A percentile compares a stretch with the other conserved stretches of the same genome.
Evolutionary conservation across 2,113 vertebrate genomes (phyloP).

Genomic region (Sinocyclocheilus rhinocerous): DNA sequence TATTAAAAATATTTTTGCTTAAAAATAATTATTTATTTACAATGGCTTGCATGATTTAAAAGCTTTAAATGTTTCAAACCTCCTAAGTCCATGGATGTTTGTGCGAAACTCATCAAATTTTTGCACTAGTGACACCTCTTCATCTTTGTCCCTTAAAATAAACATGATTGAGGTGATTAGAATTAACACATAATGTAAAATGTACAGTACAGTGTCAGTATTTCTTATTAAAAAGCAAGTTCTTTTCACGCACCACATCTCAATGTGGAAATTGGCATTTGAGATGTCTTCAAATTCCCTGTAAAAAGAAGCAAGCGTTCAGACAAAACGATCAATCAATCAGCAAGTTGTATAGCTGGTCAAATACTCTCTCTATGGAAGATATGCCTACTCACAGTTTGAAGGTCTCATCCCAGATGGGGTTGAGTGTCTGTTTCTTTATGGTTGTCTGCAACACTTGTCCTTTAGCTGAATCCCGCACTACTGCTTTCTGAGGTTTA

Average conservation of each 20-base stretch:
- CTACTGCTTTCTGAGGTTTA: conserved; percentile 85
- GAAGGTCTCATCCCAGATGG: conserved; percentile 93
- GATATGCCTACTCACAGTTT: conserved; percentile 78
- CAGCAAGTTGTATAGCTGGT: not conserved
- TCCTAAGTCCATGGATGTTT: conserved; percentile 86
- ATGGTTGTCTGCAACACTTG: conserved; percentile 86
- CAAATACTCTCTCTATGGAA: not conserved
- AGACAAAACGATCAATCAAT: not conserved
- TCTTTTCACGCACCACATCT: conserved; percentile 87
- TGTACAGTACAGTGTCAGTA: not conserved
- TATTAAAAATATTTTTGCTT: too few relatives aligned
- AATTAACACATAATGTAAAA: not conserved
- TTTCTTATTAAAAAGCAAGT: not conserved
- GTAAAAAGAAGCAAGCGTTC: conserved; percentile 13
- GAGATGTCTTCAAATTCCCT: conserved; percentile 82
- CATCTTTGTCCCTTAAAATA: conserved; percentile 85
- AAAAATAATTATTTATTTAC: not conserved
- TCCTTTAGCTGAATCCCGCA: conserved; percentile 83
- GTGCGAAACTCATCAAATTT: conserved; percentile 89
- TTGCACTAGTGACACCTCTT: conserved; percentile 84
- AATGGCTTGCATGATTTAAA: not conserved
- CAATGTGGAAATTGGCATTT: conserved; percentile 84
- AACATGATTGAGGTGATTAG: not conserved
- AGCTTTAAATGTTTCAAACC: conserved; percentile 69
- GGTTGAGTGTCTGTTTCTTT: conserved; percentile 88